phyloP scores from a whole-genome alignment of 2,797 vertebrate genomes.

The Anabas testudineus region DNA sequence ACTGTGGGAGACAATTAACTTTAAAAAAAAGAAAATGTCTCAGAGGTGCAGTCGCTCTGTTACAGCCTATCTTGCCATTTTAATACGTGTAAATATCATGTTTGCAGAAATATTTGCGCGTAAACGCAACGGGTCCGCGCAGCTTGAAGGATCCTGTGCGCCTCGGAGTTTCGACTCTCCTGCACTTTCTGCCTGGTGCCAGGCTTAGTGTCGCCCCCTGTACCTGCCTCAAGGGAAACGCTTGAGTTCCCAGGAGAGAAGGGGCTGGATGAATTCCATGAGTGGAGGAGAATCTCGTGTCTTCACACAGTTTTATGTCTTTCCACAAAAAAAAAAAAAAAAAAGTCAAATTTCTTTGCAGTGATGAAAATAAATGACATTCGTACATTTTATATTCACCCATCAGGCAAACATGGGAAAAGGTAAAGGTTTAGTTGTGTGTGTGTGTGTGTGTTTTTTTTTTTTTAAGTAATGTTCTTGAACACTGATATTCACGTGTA shows the following conservation, averaged over 20 bases:
- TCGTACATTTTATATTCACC: background rate
- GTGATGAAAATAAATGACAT: too few relatives aligned
- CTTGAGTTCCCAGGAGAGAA: background rate
- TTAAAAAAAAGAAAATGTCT: background rate
- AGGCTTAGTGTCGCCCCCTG: constrained; percentile 47
- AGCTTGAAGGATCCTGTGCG: background rate
- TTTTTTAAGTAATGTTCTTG: background rate
- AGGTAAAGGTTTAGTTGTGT: background rate
- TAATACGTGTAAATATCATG: too few relatives aligned
- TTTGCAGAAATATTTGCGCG: background rate
- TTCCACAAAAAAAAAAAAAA: too few relatives aligned
- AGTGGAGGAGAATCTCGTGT: too few relatives aligned
- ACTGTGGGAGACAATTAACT: constrained; percentile 4
- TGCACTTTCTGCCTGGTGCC: background rate
- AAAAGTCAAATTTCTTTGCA: too few relatives aligned
- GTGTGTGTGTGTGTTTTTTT: too few relatives aligned
- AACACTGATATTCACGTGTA: too few relatives aligned
- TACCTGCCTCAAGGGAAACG: background rate
- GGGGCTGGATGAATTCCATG: background rate
- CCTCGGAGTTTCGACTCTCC: background rate
- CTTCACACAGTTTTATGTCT: background rate
- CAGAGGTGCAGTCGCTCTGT: background rate
- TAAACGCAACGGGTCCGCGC: background rate
- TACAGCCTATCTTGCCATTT: too few relatives aligned
- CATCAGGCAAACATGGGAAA: background rate